phyloP scores from a whole-genome alignment of 2,113 vertebrate genomes.

The Percopsis transmontana region DNA sequence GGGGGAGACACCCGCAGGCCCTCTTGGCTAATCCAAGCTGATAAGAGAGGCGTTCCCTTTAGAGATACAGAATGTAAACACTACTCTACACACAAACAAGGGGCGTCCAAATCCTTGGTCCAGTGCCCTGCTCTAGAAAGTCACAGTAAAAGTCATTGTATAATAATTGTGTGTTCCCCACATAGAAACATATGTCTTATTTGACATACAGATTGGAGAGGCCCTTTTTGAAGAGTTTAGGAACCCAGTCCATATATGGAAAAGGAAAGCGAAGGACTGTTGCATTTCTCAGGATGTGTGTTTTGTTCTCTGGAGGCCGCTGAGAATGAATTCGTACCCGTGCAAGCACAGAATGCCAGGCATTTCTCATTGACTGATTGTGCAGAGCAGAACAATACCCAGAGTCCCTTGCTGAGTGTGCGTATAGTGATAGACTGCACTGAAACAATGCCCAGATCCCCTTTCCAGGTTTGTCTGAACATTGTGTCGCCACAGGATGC shows the following conservation, averaged over 20 bases:
- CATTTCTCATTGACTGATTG: constrained; percentile 57
- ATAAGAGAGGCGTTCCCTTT: constrained; percentile 52
- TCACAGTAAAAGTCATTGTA: too few relatives aligned
- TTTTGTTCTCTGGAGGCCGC: constrained; percentile 12
- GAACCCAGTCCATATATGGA: constrained; percentile 42
- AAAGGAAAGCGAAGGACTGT: constrained; percentile 15
- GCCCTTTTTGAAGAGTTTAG: not conserved
- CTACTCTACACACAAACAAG: constrained; percentile 32
- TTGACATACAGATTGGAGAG: too few relatives aligned
- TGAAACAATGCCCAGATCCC: constrained; percentile 44
- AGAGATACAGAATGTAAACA: not conserved
- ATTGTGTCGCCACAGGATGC: constrained; percentile 56
- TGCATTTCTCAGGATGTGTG: constrained; percentile 29
- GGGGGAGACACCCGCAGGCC: constrained; percentile 22
- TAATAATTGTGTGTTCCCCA: too few relatives aligned
- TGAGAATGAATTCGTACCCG: constrained; percentile 22
- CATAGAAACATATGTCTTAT: too few relatives aligned
- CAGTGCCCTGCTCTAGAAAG: too few relatives aligned
- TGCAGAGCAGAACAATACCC: constrained; percentile 44
- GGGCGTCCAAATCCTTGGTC: not conserved
- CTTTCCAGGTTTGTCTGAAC: constrained; percentile 38
- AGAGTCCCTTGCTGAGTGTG: constrained; percentile 5
- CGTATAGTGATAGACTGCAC: not conserved
- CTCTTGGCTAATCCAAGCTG: constrained; percentile 34
- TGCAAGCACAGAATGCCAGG: constrained; percentile 54